Conservation (phyloP, 2,113 vertebrate genomes). For the Ceyx melanurus region DNA sequence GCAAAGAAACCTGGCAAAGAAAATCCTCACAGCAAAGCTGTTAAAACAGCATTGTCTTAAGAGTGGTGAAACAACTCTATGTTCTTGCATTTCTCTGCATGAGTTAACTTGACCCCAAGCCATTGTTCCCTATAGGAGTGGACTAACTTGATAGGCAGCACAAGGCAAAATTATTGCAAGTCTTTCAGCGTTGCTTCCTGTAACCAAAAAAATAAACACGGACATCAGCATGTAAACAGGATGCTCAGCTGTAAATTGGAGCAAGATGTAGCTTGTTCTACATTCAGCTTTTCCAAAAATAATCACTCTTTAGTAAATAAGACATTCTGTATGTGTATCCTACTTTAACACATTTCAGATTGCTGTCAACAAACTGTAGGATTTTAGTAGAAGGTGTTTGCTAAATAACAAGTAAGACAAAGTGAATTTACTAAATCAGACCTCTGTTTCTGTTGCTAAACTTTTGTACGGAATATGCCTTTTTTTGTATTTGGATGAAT, state of each 20-base stretch:
- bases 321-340: conserved; percentile 53
- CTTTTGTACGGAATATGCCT: conserved; percentile 16
- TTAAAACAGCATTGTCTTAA: conserved; percentile 26
- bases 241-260: conserved; percentile 60
- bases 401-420: conserved; percentile 59
- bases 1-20: conserved; percentile 19
- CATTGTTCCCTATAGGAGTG: conserved; percentile 9
- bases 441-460: conserved; percentile 40
- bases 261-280: conserved; percentile 59
- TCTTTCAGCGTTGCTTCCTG: conserved; percentile 38
- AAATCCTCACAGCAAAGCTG: conserved; percentile 12
- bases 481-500: neutral
- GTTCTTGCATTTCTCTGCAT: neutral
- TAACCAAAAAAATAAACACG: conserved; percentile 25
- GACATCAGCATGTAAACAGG: conserved; percentile 59
- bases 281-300: conserved; percentile 57
- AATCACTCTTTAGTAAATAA: conserved; percentile 56
- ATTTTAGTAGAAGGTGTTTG: conserved; percentile 61
- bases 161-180: conserved; percentile 30
- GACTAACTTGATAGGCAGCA: conserved; percentile 21
- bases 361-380: conserved; percentile 60
- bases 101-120: conserved; percentile 42
- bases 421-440: conserved; percentile 45
- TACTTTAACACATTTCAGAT: conserved; percentile 60
- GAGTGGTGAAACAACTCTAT: neutral